A percentile compares a stretch with the other conserved stretches of the same genome.
These are phyloP conservation scores for Chloebia gouldiae DNA, from an alignment of 2,113 vertebrate species.

Conservation along the genomic window DNA sequence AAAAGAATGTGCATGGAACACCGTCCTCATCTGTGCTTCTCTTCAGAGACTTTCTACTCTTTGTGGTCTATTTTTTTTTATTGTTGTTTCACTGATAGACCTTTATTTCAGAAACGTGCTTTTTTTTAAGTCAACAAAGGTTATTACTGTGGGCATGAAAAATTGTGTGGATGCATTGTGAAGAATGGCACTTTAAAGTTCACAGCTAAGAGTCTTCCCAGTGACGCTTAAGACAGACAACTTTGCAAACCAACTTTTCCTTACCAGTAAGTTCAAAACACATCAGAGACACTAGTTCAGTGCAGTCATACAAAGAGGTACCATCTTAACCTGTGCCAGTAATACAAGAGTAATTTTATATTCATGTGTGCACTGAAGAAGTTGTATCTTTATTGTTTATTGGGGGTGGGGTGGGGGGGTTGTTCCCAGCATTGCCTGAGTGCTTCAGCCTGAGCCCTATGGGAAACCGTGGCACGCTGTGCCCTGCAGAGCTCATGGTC, in stretches of 20 bases:
- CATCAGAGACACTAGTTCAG: not conserved
- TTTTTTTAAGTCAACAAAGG: not conserved
- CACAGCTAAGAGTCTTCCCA: not conserved
- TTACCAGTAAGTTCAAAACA: not conserved
- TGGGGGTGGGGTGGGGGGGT: not conserved
- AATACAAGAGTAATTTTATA: not conserved
- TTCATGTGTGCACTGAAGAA: not conserved
- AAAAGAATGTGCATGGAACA: not conserved
- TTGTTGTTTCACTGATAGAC: not conserved
- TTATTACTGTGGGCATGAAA: not conserved
- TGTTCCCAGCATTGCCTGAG: not conserved
- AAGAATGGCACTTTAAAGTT: not conserved
- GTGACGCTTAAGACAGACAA: accelerated
- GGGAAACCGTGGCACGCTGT: accelerated
- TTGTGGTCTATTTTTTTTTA: not conserved
- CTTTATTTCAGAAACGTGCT: not conserved
- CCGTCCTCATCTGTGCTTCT: not conserved
- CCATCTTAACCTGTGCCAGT: not conserved
- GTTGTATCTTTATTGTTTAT: not conserved
- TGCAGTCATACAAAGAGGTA: not conserved
- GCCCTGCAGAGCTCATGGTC: not conserved
- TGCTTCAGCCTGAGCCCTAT: not conserved
- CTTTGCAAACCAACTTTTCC: not conserved
- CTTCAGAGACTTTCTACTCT: not conserved
- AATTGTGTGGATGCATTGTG: not conserved